These are phyloP conservation scores for Villa cingulata DNA, from an alignment of 2,888 invertebrate genomes.

Conservation along the genomic window DNA sequence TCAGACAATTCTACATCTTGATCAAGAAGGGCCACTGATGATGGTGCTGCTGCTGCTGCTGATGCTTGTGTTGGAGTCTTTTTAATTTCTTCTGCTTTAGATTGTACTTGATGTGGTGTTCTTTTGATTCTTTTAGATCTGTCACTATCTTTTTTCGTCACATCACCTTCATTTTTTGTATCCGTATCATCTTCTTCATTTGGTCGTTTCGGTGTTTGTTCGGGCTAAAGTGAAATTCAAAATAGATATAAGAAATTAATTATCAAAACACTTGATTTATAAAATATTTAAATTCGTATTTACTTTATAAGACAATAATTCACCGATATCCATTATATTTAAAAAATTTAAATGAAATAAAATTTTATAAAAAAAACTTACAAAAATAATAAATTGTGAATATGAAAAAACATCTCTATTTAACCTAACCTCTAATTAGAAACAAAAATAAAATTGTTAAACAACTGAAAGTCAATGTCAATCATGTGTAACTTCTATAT, in stretches of 20 bases:
- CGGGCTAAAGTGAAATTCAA: conserved; percentile 50
- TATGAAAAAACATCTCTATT: no score
- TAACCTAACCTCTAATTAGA: no score
- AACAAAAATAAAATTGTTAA: no score
- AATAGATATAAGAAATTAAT: conserved; percentile 1
- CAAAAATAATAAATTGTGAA: no score
- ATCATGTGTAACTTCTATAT: no score
- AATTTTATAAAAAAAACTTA: no score
- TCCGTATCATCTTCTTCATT: conserved; percentile 47
- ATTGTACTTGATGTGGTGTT: conserved; percentile 38
- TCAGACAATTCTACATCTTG: conserved; percentile 34
- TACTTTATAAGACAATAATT: conserved; percentile 45
- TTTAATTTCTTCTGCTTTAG: no score
- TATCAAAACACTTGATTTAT: not conserved
- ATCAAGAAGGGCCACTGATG: no score
- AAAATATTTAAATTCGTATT: conserved; percentile 8
- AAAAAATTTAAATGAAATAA: no score
- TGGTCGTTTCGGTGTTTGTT: conserved; percentile 63
- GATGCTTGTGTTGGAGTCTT: no score
- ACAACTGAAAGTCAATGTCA: no score
- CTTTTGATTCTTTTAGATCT: conserved; percentile 49
- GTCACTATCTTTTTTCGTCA: conserved; percentile 35
- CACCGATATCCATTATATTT: conserved; percentile 42
- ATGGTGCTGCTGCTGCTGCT: no score
- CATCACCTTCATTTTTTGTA: conserved; percentile 44